phyloP scores from a whole-genome alignment of 2,888 invertebrate genomes.

The Drosophila macrospina region DNA sequence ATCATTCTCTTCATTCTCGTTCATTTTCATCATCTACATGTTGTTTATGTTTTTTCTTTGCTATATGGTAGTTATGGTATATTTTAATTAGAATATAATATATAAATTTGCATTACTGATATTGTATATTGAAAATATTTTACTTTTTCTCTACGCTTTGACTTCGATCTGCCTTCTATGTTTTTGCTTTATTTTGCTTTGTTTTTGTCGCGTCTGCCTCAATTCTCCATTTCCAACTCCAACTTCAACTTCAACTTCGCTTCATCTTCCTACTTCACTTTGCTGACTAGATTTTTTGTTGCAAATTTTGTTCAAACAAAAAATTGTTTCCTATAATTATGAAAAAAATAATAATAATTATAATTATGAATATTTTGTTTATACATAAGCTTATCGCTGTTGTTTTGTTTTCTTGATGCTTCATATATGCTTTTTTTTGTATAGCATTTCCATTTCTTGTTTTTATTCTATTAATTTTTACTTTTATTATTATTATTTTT shows the following conservation, averaged over 20 bases:
- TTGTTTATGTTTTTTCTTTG: slow-evolving; percentile 22
- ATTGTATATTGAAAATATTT: slow-evolving; percentile 53
- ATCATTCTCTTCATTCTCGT: background rate
- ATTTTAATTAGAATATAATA: slow-evolving; percentile 43
- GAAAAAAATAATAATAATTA: slow-evolving; percentile 46
- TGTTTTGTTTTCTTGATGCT: slow-evolving; percentile 15
- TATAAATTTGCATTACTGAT: slow-evolving; percentile 38
- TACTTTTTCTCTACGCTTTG: slow-evolving; percentile 30
- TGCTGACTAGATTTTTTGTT: slow-evolving; percentile 77
- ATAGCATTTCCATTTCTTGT: background rate
- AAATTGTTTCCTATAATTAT: slow-evolving; percentile 62
- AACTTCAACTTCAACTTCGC: slow-evolving; percentile 9
- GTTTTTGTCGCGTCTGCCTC: slow-evolving; percentile 34
- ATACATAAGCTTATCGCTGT: slow-evolving; percentile 35
- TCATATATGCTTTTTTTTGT: background rate
- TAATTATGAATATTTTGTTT: slow-evolving; percentile 42
- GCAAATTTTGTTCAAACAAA: slow-evolving; percentile 77
- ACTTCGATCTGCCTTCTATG: slow-evolving; percentile 1
- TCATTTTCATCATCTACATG: slow-evolving; percentile 4
- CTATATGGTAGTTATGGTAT: slow-evolving; percentile 43
- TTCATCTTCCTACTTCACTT: slow-evolving; percentile 49
- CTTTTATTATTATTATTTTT: too few species aligned
- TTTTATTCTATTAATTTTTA: slow-evolving; percentile 5
- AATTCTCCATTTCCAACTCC: background rate
- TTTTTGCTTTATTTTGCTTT: background rate